Percentiles rank a stretch among this genome's conserved stretches.
phyloP scores from a whole-genome alignment of 2,797 vertebrate genomes.

The Cyclopterus lumpus region DNA sequence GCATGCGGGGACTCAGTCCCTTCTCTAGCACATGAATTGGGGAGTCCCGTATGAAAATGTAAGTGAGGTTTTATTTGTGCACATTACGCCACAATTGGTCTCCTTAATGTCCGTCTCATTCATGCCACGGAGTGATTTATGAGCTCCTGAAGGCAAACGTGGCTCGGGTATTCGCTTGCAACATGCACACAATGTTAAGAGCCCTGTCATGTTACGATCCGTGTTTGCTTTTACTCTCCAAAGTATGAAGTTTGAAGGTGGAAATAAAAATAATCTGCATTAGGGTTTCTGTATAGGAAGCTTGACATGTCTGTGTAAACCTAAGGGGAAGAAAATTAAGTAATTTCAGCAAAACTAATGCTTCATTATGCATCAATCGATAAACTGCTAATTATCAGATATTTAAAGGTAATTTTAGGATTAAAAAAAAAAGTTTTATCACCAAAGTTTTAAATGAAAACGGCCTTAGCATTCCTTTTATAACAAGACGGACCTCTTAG shows the following conservation, averaged over 20 bases:
- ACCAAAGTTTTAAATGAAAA: slow-evolving; percentile 17
- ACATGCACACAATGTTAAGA: slow-evolving; percentile 67
- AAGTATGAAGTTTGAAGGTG: slow-evolving; percentile 33
- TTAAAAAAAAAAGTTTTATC: background rate
- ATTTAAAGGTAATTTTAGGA: background rate
- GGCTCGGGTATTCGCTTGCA: slow-evolving; percentile 75
- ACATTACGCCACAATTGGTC: slow-evolving; percentile 94
- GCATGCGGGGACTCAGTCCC: slow-evolving; percentile 67
- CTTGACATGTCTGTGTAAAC: background rate
- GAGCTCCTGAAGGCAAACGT: slow-evolving; percentile 89
- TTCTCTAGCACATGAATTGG: slow-evolving; percentile 69
- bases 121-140: slow-evolving; percentile 98
- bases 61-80: slow-evolving; percentile 88
- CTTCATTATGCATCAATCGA: background rate
- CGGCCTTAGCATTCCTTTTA: background rate
- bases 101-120: slow-evolving; percentile 97
- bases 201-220: slow-evolving; percentile 50
- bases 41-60: slow-evolving; percentile 80
- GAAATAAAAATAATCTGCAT: slow-evolving; percentile 25
- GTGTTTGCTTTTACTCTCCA: slow-evolving; percentile 40
- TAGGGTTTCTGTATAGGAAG: background rate
- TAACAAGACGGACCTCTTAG: background rate
- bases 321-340: background rate
- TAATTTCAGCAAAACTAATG: background rate
- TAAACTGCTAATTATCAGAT: background rate